Percentiles rank a stretch among this genome's conserved stretches.
These are phyloP conservation scores for Amphipoea oculea DNA, from an alignment of 2,888 invertebrate species.

Conservation along the genomic window DNA sequence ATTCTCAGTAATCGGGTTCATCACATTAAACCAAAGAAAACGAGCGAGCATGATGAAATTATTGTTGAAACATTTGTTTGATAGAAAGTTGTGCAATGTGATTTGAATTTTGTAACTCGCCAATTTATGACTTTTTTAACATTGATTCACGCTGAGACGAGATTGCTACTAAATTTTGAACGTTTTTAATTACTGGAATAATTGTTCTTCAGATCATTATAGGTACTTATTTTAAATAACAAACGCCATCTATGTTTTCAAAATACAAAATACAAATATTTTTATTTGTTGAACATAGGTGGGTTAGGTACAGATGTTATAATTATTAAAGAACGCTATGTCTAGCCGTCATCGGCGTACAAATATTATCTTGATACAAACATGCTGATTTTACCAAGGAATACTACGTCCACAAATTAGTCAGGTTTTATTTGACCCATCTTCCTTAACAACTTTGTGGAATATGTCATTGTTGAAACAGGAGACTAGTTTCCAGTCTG, in stretches of 20 bases:
- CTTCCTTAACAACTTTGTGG: constrained; percentile 14
- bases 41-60: background rate
- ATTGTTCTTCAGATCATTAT: background rate
- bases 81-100: background rate
- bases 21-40: background rate
- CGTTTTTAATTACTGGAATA: no score
- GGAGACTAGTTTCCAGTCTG: background rate
- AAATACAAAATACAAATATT: no score
- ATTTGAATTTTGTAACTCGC: background rate
- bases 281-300: no score
- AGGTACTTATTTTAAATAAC: background rate
- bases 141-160: no score
- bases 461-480: background rate
- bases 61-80: background rate
- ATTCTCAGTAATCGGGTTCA: background rate
- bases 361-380: no score
- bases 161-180: no score
- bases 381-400: no score
- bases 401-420: background rate
- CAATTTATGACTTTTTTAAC: background rate
- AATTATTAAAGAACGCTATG: no score
- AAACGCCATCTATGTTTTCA: constrained; percentile 23
- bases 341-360: no score
- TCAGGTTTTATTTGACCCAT: background rate
- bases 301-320: no score